Conservation (phyloP, 2,888 invertebrate genomes). For the Drosophila atripex region DNA sequence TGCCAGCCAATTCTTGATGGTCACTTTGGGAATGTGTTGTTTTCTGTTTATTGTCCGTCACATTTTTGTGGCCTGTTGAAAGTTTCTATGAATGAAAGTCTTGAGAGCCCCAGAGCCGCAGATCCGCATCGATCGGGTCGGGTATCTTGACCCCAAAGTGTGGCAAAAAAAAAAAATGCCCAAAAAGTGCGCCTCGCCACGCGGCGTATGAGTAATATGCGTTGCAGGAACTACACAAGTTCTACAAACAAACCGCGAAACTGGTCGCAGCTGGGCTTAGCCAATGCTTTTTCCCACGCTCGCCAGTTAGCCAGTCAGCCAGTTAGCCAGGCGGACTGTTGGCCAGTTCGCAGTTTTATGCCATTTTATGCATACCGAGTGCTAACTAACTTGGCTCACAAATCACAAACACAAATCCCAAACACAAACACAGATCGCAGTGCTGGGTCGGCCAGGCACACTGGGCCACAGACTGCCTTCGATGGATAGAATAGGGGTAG, state of each 20-base stretch:
- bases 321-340: constrained; percentile 3
- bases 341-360: constrained; percentile 28
- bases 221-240: constrained; percentile 40
- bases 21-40: constrained; percentile 29
- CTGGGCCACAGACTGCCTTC: neutral
- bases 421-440: neutral
- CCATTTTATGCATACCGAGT: constrained; percentile 58
- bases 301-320: constrained; percentile 45
- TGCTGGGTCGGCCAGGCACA: neutral
- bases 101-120: constrained; percentile 18
- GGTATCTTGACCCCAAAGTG: constrained; percentile 70
- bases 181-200: constrained; percentile 42
- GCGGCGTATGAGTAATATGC: constrained; percentile 68
- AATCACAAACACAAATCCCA: neutral
- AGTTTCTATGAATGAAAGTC: constrained; percentile 79
- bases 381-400: constrained; percentile 54
- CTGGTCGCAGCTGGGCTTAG: constrained; percentile 28
- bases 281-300: constrained; percentile 71
- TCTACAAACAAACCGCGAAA: neutral
- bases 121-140: constrained; percentile 61
- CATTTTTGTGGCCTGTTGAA: constrained; percentile 56
- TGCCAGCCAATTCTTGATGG: constrained; percentile 55
- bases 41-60: neutral
- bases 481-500: neutral
- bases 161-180: neutral